Evolutionary conservation across 2,888 invertebrate species (phyloP).

Genomic region (Galerucella pusilla): DNA sequence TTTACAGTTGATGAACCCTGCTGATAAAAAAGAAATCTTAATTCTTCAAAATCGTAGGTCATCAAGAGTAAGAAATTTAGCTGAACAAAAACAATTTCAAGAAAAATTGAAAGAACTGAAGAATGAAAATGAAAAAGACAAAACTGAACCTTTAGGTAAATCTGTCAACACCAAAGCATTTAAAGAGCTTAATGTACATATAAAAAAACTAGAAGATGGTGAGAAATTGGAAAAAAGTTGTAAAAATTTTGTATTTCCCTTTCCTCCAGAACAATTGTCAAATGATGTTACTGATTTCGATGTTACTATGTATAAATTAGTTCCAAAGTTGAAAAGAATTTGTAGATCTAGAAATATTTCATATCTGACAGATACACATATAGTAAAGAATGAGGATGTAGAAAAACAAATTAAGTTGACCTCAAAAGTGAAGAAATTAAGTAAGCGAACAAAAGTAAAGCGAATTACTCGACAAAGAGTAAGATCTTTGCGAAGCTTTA

Average conservation of each 20-base stretch:
- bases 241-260: slow-evolving; percentile 45
- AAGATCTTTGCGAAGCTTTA: neutral
- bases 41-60: slow-evolving; percentile 59
- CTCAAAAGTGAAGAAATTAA: neutral
- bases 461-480: neutral
- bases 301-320: slow-evolving; percentile 37
- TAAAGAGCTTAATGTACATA: slow-evolving; percentile 47
- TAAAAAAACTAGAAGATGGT: slow-evolving; percentile 34
- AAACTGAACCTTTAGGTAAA: slow-evolving; percentile 17
- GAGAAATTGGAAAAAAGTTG: slow-evolving; percentile 22
- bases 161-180: slow-evolving; percentile 43
- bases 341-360: slow-evolving; percentile 35
- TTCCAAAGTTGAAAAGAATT: slow-evolving; percentile 38
- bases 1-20: slow-evolving; percentile 62
- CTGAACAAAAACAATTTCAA: slow-evolving; percentile 47
- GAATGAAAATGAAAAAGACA: slow-evolving; percentile 12
- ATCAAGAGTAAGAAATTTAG: slow-evolving; percentile 58
- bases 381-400: slow-evolving; percentile 12
- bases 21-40: slow-evolving; percentile 54
- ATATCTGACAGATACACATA: slow-evolving; percentile 4
- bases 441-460: neutral
- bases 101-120: slow-evolving; percentile 23
- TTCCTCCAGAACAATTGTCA: slow-evolving; percentile 42
- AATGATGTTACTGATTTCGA: slow-evolving; percentile 42
- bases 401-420: slow-evolving; percentile 19